Conservation (phyloP, 2,797 vertebrate species). For the Sardinella longiceps region DNA sequence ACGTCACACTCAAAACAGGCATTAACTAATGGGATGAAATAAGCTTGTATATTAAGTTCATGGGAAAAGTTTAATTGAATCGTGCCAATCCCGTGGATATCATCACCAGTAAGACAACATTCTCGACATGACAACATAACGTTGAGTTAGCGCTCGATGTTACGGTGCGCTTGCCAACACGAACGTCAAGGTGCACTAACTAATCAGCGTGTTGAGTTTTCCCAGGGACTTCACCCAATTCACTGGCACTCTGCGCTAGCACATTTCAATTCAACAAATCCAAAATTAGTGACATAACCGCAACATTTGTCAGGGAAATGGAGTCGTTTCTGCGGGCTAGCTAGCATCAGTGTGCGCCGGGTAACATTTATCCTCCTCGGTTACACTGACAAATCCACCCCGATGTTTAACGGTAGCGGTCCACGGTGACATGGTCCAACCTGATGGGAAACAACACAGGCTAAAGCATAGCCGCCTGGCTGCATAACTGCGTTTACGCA, state of each 20-base stretch:
- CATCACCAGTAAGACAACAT: not conserved
- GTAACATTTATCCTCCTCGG: conserved; percentile 50
- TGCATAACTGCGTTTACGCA: conserved; percentile 12
- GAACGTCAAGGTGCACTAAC: not conserved
- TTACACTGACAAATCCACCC: conserved; percentile 51
- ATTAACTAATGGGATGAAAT: not conserved
- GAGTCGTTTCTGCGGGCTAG: not conserved
- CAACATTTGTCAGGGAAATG: not conserved
- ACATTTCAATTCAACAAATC: not conserved
- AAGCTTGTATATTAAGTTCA: not conserved
- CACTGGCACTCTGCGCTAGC: not conserved
- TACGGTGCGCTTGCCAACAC: not conserved
- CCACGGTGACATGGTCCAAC: not conserved
- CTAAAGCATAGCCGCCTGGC: not conserved
- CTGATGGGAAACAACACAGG: conserved; percentile 44
- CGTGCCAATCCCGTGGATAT: too few relatives aligned
- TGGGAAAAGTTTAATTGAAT: not conserved
- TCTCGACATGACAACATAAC: not conserved
- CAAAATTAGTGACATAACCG: not conserved
- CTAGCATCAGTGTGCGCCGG: not conserved
- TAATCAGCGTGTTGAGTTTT: not conserved
- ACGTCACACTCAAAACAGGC: not conserved
- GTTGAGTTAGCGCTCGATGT: too few relatives aligned
- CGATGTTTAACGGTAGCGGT: conserved; percentile 50
- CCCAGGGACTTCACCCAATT: not conserved